Conservation (phyloP, 2,888 invertebrate species). For the Plemyria rubiginata region DNA sequence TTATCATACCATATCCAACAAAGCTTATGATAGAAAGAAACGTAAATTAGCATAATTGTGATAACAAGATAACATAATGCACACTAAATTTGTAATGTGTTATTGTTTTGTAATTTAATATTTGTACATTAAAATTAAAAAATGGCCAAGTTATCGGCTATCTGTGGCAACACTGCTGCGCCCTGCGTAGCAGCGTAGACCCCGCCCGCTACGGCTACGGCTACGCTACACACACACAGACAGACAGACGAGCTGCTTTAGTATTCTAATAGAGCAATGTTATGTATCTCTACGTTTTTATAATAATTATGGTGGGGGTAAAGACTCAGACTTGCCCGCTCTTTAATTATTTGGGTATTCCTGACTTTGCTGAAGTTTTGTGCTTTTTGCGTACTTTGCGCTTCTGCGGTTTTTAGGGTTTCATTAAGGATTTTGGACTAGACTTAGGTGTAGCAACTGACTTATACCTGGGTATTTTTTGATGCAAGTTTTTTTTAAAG, state of each 20-base stretch:
- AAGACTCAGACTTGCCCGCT: conserved; percentile 19
- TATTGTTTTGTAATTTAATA: too few species aligned
- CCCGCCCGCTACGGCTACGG: conserved; percentile 63
- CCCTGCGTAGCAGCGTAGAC: conserved; percentile 68
- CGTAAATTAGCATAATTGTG: too few species aligned
- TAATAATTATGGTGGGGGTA: conserved; percentile 28
- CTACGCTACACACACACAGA: conserved; percentile 32
- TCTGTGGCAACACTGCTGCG: conserved; percentile 62
- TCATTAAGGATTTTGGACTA: not conserved
- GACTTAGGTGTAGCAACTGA: not conserved
- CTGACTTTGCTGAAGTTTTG: conserved; percentile 16
- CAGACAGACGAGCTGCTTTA: conserved; percentile 7
- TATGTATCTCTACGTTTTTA: conserved; percentile 15
- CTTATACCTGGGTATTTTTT: too few species aligned
- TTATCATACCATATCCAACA: too few species aligned
- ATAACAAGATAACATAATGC: too few species aligned
- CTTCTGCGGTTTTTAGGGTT: conserved; percentile 2
- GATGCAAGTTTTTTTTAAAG: too few species aligned
- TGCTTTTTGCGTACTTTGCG: conserved; percentile 1
- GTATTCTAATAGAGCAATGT: not conserved
- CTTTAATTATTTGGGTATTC: conserved; percentile 35
- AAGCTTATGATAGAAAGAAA: too few species aligned
- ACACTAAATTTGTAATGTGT: too few species aligned
- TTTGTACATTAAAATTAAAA: too few species aligned
- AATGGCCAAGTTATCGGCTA: conserved; percentile 4